Percentiles rank a stretch among this genome's conserved stretches.
Conservation (phyloP, 2,888 invertebrate genomes). For the Erebia palarica region DNA sequence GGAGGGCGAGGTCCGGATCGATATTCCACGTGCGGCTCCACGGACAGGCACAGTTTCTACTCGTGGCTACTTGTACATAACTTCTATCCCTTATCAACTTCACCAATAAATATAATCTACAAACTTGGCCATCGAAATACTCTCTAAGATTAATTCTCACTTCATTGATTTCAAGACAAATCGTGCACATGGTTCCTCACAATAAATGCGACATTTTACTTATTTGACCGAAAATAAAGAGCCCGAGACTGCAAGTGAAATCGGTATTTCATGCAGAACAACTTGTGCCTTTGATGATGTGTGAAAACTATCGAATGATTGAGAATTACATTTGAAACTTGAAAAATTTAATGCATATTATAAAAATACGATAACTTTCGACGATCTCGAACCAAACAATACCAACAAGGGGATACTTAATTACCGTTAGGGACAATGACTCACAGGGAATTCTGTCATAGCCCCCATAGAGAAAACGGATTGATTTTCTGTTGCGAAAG, state of each 20-base stretch:
- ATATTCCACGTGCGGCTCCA: conserved; percentile 49
- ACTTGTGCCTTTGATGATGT: too few species aligned
- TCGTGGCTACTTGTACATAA: conserved; percentile 2
- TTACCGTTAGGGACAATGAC: background rate
- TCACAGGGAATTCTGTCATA: background rate
- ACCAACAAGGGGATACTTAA: background rate
- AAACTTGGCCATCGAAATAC: background rate
- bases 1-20: conserved; percentile 48
- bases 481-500: background rate
- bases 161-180: background rate
- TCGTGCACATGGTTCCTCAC: background rate
- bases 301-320: too few species aligned
- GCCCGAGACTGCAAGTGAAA: background rate
- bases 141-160: background rate
- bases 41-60: conserved; percentile 33
- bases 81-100: background rate
- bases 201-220: background rate
- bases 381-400: background rate
- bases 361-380: background rate
- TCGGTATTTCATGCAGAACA: too few species aligned
- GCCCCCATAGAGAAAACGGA: background rate
- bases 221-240: background rate
- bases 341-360: background rate
- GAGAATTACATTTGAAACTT: background rate
- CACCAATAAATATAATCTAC: background rate